These are phyloP conservation scores for Drosophila sp. DNA, from an alignment of 1,140 invertebrate genomes.

Conservation along the genomic window DNA sequence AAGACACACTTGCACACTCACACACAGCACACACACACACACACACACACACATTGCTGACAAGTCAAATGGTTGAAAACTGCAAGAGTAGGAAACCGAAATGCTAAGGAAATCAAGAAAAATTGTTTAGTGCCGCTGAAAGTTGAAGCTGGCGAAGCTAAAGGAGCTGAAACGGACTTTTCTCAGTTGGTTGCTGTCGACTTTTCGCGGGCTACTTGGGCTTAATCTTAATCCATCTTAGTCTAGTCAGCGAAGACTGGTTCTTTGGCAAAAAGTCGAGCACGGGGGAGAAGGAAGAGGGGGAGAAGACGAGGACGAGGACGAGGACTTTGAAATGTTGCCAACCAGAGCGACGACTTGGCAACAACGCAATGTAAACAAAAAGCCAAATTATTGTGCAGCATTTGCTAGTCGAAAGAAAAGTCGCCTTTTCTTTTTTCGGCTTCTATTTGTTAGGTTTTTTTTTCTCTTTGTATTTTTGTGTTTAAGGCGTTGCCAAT, in stretches of 20 bases:
- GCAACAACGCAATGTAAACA: conserved; percentile 64
- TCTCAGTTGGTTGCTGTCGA: conserved; percentile 38
- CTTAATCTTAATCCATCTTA: conserved; percentile 84
- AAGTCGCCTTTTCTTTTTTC: conserved; percentile 22
- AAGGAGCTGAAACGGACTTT: background rate
- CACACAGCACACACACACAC: conserved; percentile 47
- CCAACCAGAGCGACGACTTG: conserved; percentile 37
- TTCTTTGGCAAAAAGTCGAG: conserved; percentile 2
- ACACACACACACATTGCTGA: background rate
- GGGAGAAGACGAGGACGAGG: background rate
- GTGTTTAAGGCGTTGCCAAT: conserved; percentile 19
- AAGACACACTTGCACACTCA: conserved; percentile 60
- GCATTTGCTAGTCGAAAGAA: conserved; percentile 59
- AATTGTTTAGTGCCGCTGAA: conserved; percentile 66
- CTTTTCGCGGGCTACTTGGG: conserved; percentile 61
- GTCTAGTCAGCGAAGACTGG: conserved; percentile 65
- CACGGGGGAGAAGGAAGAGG: background rate
- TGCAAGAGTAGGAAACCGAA: conserved; percentile 41
- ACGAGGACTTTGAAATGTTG: conserved; percentile 74
- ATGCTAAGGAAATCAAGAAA: conserved; percentile 74
- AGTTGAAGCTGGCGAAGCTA: conserved; percentile 15
- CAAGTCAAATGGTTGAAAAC: conserved; percentile 28
- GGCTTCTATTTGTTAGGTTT: too few relatives aligned
- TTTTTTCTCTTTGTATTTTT: too few relatives aligned
- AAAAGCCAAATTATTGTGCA: conserved; percentile 81